A percentile compares a stretch with the other conserved stretches of the same genome.
These are phyloP conservation scores for Phania funesta DNA, from an alignment of 2,888 invertebrate genomes.

Conservation along the genomic window DNA sequence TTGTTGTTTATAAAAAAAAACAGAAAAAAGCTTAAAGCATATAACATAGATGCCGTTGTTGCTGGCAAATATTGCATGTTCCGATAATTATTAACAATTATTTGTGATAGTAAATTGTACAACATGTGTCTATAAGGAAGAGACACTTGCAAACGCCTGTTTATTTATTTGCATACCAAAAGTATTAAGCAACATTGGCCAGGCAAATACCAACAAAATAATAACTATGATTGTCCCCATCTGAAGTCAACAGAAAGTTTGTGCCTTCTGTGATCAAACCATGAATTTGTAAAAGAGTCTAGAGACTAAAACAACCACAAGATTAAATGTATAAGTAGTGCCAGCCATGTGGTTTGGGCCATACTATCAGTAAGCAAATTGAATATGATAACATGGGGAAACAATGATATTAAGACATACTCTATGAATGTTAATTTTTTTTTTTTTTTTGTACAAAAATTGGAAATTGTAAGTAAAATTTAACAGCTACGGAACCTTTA, in stretches of 20 bases:
- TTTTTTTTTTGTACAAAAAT: too few species aligned
- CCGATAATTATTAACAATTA: slow-evolving; percentile 48
- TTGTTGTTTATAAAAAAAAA: not conserved
- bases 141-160: slow-evolving; percentile 15
- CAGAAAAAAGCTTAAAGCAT: too few species aligned
- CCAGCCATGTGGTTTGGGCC: slow-evolving; percentile 11
- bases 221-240: slow-evolving; percentile 16
- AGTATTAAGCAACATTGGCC: too few species aligned
- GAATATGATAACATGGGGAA: not conserved
- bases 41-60: not conserved
- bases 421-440: too few species aligned
- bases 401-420: not conserved
- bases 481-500: too few species aligned
- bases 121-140: slow-evolving; percentile 38
- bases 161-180: slow-evolving; percentile 6
- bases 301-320: slow-evolving; percentile 22
- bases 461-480: too few species aligned
- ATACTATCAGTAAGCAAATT: not conserved
- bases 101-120: slow-evolving; percentile 46
- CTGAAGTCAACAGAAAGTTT: slow-evolving; percentile 1
- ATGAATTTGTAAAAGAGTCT: slow-evolving; percentile 15
- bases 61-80: slow-evolving; percentile 14
- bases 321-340: slow-evolving; percentile 43
- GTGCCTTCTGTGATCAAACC: not conserved
- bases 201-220: slow-evolving; percentile 6